A percentile compares a stretch with the other conserved stretches of the same genome.
phyloP scores from a whole-genome alignment of 2,113 vertebrate species.

The Mellivora capensis region DNA sequence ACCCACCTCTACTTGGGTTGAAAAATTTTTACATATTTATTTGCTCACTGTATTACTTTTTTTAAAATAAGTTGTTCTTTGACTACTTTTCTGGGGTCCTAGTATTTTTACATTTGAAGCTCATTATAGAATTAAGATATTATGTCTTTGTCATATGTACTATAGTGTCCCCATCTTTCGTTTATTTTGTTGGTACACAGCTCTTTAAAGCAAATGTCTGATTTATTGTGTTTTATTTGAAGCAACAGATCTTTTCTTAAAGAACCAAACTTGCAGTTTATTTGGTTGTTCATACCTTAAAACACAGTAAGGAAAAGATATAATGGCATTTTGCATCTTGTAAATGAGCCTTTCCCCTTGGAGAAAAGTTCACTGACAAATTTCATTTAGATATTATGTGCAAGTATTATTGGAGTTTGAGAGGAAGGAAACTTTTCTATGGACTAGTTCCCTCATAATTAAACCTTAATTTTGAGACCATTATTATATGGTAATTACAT shows the following conservation, averaged over 20 bases:
- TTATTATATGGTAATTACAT: neutral
- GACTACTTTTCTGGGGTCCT: neutral
- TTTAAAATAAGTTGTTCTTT: neutral
- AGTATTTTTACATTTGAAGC: neutral
- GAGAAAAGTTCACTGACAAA: neutral
- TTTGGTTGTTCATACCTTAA: neutral
- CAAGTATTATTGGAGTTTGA: neutral
- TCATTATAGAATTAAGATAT: neutral
- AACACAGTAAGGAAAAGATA: neutral
- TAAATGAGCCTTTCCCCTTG: neutral
- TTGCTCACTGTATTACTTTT: neutral
- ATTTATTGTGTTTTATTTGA: slow-evolving; percentile 35
- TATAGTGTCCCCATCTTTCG: neutral
- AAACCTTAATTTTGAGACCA: neutral
- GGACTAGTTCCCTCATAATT: neutral
- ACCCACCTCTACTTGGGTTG: neutral
- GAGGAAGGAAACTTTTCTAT: neutral
- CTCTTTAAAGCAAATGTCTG: slow-evolving; percentile 37
- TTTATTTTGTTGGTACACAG: neutral
- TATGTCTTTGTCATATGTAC: neutral
- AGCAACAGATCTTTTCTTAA: neutral
- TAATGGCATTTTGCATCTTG: neutral
- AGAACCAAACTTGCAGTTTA: neutral
- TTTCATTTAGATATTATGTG: neutral
- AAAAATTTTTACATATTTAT: neutral